These are phyloP conservation scores for Metallyticus violacea DNA, from an alignment of 2,888 invertebrate genomes.

Conservation along the genomic window DNA sequence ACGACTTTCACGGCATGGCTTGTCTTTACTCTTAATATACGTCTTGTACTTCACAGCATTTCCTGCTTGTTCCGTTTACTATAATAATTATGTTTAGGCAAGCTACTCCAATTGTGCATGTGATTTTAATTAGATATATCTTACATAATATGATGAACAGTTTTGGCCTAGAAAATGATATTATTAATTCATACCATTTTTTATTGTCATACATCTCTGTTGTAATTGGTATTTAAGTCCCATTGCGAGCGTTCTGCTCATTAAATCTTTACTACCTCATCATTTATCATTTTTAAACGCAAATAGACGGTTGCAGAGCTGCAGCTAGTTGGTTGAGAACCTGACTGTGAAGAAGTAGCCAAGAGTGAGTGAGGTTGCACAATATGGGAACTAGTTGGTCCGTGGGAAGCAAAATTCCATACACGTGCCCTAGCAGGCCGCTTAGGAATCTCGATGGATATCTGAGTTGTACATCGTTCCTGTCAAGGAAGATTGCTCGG, in stretches of 20 bases:
- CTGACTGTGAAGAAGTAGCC: neutral
- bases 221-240: too few species aligned
- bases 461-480: neutral
- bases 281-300: neutral
- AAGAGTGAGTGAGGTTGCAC: neutral
- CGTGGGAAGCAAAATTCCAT: neutral
- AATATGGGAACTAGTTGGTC: neutral
- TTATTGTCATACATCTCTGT: too few species aligned
- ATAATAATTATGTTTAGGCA: too few species aligned
- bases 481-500: neutral
- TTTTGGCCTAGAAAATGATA: too few species aligned
- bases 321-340: neutral
- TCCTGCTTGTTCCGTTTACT: too few species aligned
- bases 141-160: too few species aligned
- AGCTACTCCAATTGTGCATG: too few species aligned
- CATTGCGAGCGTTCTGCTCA: neutral
- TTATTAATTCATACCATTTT: too few species aligned
- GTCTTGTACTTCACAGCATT: too few species aligned
- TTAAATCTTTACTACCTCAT: neutral
- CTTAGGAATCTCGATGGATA: neutral
- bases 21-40: too few species aligned
- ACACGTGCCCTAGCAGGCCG: neutral
- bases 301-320: neutral
- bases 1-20: too few species aligned
- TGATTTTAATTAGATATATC: too few species aligned